phyloP scores from a whole-genome alignment of 2,888 invertebrate genomes.

The Scrobipalpa costella region DNA sequence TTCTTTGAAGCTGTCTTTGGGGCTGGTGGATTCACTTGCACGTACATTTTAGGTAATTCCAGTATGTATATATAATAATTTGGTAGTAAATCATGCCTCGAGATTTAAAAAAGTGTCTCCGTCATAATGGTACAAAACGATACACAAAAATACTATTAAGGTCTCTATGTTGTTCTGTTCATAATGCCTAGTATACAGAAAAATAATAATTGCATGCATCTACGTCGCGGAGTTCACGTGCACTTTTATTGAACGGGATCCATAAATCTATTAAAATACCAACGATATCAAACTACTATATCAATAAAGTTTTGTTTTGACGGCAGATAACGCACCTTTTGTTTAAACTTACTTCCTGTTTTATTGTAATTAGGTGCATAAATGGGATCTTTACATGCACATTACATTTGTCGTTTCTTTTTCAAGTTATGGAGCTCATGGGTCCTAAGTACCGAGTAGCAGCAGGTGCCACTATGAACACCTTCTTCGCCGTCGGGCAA shows the following conservation, averaged over 20 bases:
- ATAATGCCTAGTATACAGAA: no score
- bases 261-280: background rate
- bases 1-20: conserved; percentile 84
- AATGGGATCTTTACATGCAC: no score
- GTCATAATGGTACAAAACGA: no score
- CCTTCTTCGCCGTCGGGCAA: conserved; percentile 86
- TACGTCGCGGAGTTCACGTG: background rate
- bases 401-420: background rate
- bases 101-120: no score
- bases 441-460: conserved; percentile 86
- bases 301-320: background rate
- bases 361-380: no score
- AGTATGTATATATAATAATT: conserved; percentile 27
- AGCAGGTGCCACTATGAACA: conserved; percentile 84
- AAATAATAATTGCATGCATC: no score
- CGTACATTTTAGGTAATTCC: conserved; percentile 86
- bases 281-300: background rate
- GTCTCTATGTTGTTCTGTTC: no score
- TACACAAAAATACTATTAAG: no score
- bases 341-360: no score
- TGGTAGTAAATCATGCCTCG: no score
- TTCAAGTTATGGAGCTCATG: conserved; percentile 86
- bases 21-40: conserved; percentile 84
- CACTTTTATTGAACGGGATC: background rate
- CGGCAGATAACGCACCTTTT: background rate